Conservation (phyloP, 2,888 invertebrate genomes). For the Patella caerulea region DNA sequence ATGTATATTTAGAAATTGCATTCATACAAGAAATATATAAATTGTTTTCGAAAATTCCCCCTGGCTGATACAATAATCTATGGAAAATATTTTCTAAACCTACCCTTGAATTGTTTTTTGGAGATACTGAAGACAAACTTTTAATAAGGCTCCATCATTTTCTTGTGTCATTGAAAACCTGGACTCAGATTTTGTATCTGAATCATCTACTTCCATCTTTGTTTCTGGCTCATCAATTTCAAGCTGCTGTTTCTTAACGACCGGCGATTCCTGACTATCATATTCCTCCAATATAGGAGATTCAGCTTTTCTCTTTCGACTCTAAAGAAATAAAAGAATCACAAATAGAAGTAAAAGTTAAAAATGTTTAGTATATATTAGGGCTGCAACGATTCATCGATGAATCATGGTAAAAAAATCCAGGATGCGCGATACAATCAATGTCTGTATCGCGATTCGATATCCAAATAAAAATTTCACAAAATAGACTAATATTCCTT, state of each 20-base stretch:
- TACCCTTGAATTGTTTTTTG: constrained; percentile 86
- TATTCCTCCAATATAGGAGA: constrained; percentile 26
- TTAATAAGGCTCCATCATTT: constrained; percentile 49
- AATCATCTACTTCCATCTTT: constrained; percentile 19
- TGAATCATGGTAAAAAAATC: too few relatives aligned
- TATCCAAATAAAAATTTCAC: too few relatives aligned
- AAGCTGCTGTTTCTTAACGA: constrained; percentile 25
- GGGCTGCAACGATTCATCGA: too few relatives aligned
- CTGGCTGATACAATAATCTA: too few relatives aligned
- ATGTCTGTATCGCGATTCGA: too few relatives aligned
- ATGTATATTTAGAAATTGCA: too few relatives aligned
- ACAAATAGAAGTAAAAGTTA: neutral
- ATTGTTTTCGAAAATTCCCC: too few relatives aligned
- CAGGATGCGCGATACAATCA: too few relatives aligned
- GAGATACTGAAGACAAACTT: constrained; percentile 77
- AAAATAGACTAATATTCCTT: too few relatives aligned
- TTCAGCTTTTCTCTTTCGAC: constrained; percentile 29
- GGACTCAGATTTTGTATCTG: constrained; percentile 20
- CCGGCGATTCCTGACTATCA: constrained; percentile 22
- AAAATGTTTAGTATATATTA: too few relatives aligned
- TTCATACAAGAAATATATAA: too few relatives aligned
- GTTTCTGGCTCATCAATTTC: constrained; percentile 17
- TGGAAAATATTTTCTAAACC: constrained; percentile 13
- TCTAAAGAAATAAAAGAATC: neutral
- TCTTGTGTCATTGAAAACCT: constrained; percentile 19